These are phyloP conservation scores for Chaetoderma sp. DNA, from an alignment of 2,888 invertebrate species.

Conservation along the genomic window DNA sequence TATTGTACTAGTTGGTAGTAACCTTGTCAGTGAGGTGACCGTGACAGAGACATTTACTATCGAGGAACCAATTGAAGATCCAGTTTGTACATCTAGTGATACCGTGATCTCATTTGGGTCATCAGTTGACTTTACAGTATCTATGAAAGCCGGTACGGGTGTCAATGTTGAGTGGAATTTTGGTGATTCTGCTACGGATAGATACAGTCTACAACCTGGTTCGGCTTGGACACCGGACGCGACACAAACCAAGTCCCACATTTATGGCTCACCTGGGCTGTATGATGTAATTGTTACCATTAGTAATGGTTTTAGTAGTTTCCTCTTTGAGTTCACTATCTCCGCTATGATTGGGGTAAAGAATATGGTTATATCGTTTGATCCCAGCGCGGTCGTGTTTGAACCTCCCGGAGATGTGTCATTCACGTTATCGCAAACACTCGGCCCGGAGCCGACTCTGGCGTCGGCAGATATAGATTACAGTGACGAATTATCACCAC, in stretches of 20 bases:
- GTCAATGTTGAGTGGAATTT: slow-evolving; percentile 38
- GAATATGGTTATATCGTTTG: too few species aligned
- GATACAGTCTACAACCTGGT: background rate
- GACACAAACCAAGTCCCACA: slow-evolving; percentile 31
- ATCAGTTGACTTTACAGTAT: slow-evolving; percentile 34
- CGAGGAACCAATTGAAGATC: slow-evolving; percentile 35
- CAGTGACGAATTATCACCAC: slow-evolving; percentile 38
- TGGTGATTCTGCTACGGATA: slow-evolving; percentile 27
- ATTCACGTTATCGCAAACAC: slow-evolving; percentile 11
- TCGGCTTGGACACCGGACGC: background rate
- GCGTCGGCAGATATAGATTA: slow-evolving; percentile 43
- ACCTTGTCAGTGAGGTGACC: slow-evolving; percentile 16
- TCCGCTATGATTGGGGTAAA: too few species aligned
- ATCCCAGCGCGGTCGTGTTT: slow-evolving; percentile 15
- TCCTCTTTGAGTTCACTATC: slow-evolving; percentile 17
- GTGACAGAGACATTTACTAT: slow-evolving; percentile 32
- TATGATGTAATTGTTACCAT: slow-evolving; percentile 37
- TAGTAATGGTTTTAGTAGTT: slow-evolving; percentile 37
- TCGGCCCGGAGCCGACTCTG: slow-evolving; percentile 36
- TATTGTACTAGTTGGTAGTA: slow-evolving; percentile 16
- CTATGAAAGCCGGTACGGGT: slow-evolving; percentile 42
- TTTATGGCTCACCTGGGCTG: slow-evolving; percentile 37
- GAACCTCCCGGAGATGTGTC: background rate
- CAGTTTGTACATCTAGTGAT: slow-evolving; percentile 7
- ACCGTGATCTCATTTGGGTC: slow-evolving; percentile 24